Evolutionary conservation across 2,888 invertebrate genomes (phyloP), one percentile per base, ranked within the genome.

Genomic region (Heliconius sara): DNA sequence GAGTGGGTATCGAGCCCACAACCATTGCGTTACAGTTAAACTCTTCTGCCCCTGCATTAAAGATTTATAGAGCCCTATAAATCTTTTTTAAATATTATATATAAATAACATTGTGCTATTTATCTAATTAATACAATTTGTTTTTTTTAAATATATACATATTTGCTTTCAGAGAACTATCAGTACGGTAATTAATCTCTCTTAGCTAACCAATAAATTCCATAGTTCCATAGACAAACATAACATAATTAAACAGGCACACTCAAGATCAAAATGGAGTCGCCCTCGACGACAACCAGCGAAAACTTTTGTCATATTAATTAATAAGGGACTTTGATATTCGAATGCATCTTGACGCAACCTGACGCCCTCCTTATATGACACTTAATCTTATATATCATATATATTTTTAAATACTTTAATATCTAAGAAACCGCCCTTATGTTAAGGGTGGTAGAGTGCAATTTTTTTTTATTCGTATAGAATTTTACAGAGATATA

Each of bases 401-500:
- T 78, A 57, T 66, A 86, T 78, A 57, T 66, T 25, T 52, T 57
- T 79, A 79, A 60, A 63, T 74, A 79, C 30, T 79, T 19, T 27
- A n/a, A 27, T 47, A 70, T 70, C 25, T 27, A 67, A 68, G 27
- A 63, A 16, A 30, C 65, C 9, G 52, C 34, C 67, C 57, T 65
- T 80, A 81, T 66, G 1, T 7, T 1, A 10, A 60, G 47, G 5
- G 27, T 0, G 19, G n/a, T 83, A 84, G 27, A 60, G 81, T 78
- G n/a, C n/a, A 80, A 78, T 13, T 6, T n/a, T 47, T 67, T 77
- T 79, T 6, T 13, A 68, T 76, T 65, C 63, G 85, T 83, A 86
- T 78, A 82, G 79, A 60, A 84, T 89, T 86, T 75, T 84, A 87
- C 86, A 83, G 86, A 89, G 88, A 90, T 89, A 88, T 85, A 91